phyloP scores from a whole-genome alignment of 2,888 invertebrate species.

The Perizoma flavofasciatum region DNA sequence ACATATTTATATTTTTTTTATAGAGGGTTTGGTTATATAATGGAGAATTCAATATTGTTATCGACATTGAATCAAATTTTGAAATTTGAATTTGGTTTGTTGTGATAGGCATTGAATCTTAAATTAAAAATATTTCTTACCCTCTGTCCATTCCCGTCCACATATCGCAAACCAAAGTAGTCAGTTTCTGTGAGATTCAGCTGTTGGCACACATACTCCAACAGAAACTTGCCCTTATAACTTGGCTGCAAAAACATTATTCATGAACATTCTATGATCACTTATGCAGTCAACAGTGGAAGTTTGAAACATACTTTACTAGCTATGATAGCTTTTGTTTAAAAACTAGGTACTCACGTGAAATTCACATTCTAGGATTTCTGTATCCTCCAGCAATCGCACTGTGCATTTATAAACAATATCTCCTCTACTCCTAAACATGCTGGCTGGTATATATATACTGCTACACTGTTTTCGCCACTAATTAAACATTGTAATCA shows the following conservation, averaged over 20 bases:
- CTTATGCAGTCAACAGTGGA: too few relatives aligned
- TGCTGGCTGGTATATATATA: conserved; percentile 51
- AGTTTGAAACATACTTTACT: too few relatives aligned
- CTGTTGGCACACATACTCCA: conserved; percentile 96
- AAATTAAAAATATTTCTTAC: conserved; percentile 77
- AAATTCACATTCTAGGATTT: conserved; percentile 96
- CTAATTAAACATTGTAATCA: conserved; percentile 44
- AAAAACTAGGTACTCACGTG: conserved; percentile 76
- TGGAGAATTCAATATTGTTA: too few relatives aligned
- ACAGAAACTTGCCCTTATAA: conserved; percentile 94
- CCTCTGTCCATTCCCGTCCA: conserved; percentile 94
- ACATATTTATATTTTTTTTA: too few relatives aligned
- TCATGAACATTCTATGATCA: conserved; percentile 4
- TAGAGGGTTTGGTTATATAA: too few relatives aligned
- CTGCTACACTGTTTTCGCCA: conserved; percentile 11
- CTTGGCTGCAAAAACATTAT: conserved; percentile 86
- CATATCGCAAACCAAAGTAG: conserved; percentile 97
- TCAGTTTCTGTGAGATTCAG: conserved; percentile 96
- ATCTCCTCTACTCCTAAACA: conserved; percentile 89
- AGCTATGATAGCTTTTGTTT: too few relatives aligned
- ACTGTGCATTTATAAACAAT: conserved; percentile 94
- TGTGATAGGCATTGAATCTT: too few relatives aligned
- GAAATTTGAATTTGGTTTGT: too few relatives aligned
- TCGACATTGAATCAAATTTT: too few relatives aligned
- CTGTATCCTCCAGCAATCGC: conserved; percentile 94